Conservation (phyloP, 1,140 invertebrate species). For the Physella acuta region DNA sequence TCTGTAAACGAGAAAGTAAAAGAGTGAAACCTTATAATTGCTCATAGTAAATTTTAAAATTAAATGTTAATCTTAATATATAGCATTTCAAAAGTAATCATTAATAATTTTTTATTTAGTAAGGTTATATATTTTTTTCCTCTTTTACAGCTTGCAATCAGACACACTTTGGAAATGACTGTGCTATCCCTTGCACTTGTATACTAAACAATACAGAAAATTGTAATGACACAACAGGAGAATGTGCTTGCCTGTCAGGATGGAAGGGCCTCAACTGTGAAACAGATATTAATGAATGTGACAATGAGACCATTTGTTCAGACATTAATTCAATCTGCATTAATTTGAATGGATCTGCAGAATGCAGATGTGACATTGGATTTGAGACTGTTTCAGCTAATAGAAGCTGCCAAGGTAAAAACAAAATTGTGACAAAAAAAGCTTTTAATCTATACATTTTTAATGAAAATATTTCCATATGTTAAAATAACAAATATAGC, state of each 20-base stretch:
- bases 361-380: constrained; percentile 11
- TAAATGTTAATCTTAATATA: too few relatives aligned
- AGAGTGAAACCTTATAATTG: too few relatives aligned
- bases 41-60: too few relatives aligned
- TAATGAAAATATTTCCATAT: too few relatives aligned
- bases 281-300: neutral
- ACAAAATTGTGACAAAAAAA: too few relatives aligned
- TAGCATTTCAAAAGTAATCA: too few relatives aligned
- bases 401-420: constrained; percentile 1
- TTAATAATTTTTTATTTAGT: too few relatives aligned
- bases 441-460: too few relatives aligned
- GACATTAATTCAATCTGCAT: neutral
- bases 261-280: neutral
- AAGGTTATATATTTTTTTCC: too few relatives aligned
- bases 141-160: neutral
- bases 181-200: neutral
- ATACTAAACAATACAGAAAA: neutral
- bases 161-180: neutral
- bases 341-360: constrained; percentile 9
- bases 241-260: neutral
- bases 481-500: too few relatives aligned
- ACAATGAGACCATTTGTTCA: neutral
- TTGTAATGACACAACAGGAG: neutral
- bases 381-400: neutral
- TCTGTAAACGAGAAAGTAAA: too few relatives aligned